Conservation (phyloP, 1,140 invertebrate species). For the Phymastichus coffea region DNA sequence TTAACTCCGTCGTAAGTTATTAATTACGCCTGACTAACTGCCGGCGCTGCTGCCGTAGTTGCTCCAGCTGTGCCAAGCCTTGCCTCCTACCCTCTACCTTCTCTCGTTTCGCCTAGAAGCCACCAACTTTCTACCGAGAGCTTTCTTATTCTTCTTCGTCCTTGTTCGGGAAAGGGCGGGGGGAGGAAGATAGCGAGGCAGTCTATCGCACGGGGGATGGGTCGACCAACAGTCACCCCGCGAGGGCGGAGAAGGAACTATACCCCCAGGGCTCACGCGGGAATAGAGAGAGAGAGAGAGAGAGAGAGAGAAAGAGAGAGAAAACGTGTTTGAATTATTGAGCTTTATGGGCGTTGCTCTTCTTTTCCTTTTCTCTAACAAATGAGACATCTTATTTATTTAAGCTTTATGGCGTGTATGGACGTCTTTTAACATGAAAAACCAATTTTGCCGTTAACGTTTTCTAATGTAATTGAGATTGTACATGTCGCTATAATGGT, state of each 20-base stretch:
- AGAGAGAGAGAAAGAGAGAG: not conserved
- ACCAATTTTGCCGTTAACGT: too few species aligned
- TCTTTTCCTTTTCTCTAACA: conserved; percentile 24
- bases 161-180: not conserved
- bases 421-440: too few species aligned
- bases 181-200: not conserved
- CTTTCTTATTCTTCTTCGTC: not conserved
- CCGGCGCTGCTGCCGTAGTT: conserved; percentile 45
- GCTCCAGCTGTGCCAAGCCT: conserved; percentile 20
- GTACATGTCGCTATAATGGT: too few species aligned
- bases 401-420: too few species aligned
- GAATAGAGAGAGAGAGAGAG: not conserved
- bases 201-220: not conserved
- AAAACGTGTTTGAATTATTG: conserved; percentile 4
- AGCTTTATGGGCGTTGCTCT: not conserved
- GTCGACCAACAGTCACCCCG: not conserved
- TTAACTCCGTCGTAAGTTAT: conserved; percentile 48
- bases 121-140: not conserved
- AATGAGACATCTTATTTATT: too few species aligned
- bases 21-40: conserved; percentile 50
- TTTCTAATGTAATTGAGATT: too few species aligned
- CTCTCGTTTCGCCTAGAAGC: not conserved
- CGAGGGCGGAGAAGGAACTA: too few species aligned
- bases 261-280: too few species aligned
- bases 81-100: not conserved